Conservation (phyloP, 2,888 invertebrate genomes). For the Mythimna pallens region DNA sequence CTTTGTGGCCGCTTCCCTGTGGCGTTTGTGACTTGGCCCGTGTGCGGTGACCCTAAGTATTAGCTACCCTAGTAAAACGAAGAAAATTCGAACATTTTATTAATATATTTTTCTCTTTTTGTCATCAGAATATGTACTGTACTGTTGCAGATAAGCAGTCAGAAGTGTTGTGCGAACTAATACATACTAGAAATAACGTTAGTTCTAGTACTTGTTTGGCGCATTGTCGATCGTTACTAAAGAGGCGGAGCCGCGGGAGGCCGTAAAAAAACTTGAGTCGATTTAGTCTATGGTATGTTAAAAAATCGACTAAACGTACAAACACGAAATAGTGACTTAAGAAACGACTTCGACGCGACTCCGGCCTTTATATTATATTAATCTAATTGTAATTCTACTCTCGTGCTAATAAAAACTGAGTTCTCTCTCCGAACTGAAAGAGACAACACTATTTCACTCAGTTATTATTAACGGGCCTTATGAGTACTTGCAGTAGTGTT, state of each 20-base stretch:
- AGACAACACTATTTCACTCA: constrained; percentile 40
- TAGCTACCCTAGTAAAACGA: too few species aligned
- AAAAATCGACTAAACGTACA: constrained; percentile 51
- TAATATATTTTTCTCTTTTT: constrained; percentile 46
- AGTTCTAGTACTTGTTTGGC: constrained; percentile 78
- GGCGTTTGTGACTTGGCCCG: too few species aligned
- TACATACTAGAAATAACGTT: constrained; percentile 72
- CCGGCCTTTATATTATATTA: constrained; percentile 58
- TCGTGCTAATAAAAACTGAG: constrained; percentile 42
- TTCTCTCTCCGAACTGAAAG: constrained; percentile 32
- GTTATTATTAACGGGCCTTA: constrained; percentile 39
- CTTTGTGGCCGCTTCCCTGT: too few species aligned
- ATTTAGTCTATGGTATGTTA: constrained; percentile 54
- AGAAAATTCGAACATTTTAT: background rate
- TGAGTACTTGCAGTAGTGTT: constrained; percentile 42
- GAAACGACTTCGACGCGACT: constrained; percentile 46
- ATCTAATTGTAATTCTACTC: constrained; percentile 52
- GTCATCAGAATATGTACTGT: constrained; percentile 77
- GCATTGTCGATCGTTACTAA: constrained; percentile 79
- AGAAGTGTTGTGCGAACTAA: constrained; percentile 80
- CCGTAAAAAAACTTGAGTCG: constrained; percentile 43
- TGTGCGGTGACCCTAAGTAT: too few species aligned
- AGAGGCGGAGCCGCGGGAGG: constrained; percentile 50
- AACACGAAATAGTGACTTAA: constrained; percentile 32
- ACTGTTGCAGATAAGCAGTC: constrained; percentile 73